Evolutionary conservation across 2,113 vertebrate species (phyloP), one percentile per base, ranked within the genome.

Genomic region (Euleptes europaea): DNA sequence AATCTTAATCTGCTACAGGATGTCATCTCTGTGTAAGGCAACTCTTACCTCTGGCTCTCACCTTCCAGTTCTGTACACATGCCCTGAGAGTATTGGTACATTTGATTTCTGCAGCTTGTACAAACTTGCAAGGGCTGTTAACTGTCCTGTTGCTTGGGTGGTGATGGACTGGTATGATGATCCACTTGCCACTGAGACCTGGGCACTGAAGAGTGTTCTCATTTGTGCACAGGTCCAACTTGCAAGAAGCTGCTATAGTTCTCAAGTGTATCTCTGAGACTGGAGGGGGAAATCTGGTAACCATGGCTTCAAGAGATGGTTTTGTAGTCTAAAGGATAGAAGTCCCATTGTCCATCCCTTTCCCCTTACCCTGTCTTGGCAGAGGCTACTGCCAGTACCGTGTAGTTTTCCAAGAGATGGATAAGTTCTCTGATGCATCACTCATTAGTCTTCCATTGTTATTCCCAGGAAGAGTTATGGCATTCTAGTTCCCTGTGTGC

Each of bases 1-100:
- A 33, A 3, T 71, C n/a, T 84, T 31, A 84, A 26, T 63, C 70
- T n/a, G 60, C 9, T 72, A 49, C 57, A 3, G 33, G 57, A 40
- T 31, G 17, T 28, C 0, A 17, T 7, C 12, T 2, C 1, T 3
- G 17, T 8, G 1, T 3, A 33, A 13, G n/a, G 23, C 42, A 85
- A 35, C 31, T 23, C 31, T 2, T 28, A 11, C 21, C n/a, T 60
- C 33, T 28, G 51, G 49, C 33, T 35, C 15, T 31, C 6, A 33
- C 44, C 51, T 33, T 57, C 3, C 3, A 40, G 5, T 44, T 23
- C 33, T 42, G 35, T 54, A 51, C 31, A 35, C 47, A 57, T 70
- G 35, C 14, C 78, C 51, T 11, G 51, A 65, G 63, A 23, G 17
- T 67, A 40, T 65, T 38, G 26, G 12, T 28, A 42, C 42, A 17